Conservation (phyloP, 2,888 invertebrate species). For the Caenorhabditis auriculariae region DNA sequence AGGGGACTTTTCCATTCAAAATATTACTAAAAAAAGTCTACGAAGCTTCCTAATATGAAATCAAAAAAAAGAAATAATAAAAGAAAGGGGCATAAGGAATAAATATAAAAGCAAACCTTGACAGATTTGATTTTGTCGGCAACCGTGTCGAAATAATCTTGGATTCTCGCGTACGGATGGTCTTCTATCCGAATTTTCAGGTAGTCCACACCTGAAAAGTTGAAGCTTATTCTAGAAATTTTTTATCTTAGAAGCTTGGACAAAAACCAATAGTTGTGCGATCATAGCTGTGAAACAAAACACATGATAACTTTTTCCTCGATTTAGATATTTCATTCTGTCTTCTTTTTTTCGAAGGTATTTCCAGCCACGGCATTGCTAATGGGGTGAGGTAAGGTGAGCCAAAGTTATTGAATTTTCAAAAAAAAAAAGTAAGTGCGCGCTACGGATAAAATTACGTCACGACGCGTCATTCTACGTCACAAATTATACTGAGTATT, state of each 20-base stretch:
- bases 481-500: too few species aligned
- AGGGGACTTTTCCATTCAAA: too few species aligned
- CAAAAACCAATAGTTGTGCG: too few species aligned
- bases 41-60: too few species aligned
- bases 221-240: too few species aligned
- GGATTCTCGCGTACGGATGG: conserved; percentile 75
- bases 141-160: conserved; percentile 74
- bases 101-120: too few species aligned
- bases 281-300: background rate
- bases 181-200: conserved; percentile 78
- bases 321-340: background rate
- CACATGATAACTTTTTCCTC: background rate
- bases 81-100: too few species aligned
- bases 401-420: background rate
- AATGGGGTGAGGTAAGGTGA: background rate
- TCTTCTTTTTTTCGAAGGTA: background rate
- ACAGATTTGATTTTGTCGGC: conserved; percentile 60
- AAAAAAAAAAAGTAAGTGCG: background rate
- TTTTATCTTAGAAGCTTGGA: background rate
- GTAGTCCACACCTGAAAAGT: conserved; percentile 68
- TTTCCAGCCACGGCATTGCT: too few species aligned
- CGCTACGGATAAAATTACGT: background rate
- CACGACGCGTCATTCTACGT: too few species aligned
- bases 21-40: too few species aligned
- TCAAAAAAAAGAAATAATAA: too few species aligned